Base-by-base conservation (phyloP, 2,797 vertebrate species). In the Microctenopoma steveboyesi region DNA sequence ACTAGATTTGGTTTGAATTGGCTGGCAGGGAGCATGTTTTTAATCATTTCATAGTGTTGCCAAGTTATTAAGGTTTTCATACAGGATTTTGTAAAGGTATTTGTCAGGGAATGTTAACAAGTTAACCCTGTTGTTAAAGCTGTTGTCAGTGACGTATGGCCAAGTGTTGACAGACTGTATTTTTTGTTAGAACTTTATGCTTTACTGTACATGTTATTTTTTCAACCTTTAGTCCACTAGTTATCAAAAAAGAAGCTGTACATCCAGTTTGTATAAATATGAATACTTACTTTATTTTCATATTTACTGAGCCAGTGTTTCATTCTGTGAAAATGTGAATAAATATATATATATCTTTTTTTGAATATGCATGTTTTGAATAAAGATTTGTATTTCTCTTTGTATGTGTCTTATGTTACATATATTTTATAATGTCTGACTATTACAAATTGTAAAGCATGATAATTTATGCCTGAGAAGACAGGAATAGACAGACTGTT, bases 321-420 rank as follows among this genome's bases (percentile, higher is more conserved):
- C 25, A 35, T 55, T 84, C 79, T 80, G 68, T 55, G 43, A 43
- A 28, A 78, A 62, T 46, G 60, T 22, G 22, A 22, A 22, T 22
- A 22, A 22, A 22, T 22, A 22, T 22, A 22, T 22, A 22, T 22
- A 22, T 22, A 1, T 22, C n/a, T 53, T 86, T 91, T 85, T 76
- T 84, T 67, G 12, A 70, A 61, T 3, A 73, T 80, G 57, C 78
- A 85, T 81, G 76, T 84, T 87, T 80, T 82, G 5, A 86, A 83
- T 86, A 87, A 86, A 85, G 7, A 51, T 11, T 65, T 65, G 40
- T 79, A 74, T 72, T 22, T 55, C 35, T 49, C 39, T 3, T 65
- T 7, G 30, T 69, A 4, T 74, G 60, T 76, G n/a, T 63, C 7
- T 67, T 25, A 15, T 11, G 18, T 60, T 40, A 16, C 47, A 47